Base-by-base conservation (phyloP, 1,140 invertebrate species). In the Lepidurus couesii region DNA sequence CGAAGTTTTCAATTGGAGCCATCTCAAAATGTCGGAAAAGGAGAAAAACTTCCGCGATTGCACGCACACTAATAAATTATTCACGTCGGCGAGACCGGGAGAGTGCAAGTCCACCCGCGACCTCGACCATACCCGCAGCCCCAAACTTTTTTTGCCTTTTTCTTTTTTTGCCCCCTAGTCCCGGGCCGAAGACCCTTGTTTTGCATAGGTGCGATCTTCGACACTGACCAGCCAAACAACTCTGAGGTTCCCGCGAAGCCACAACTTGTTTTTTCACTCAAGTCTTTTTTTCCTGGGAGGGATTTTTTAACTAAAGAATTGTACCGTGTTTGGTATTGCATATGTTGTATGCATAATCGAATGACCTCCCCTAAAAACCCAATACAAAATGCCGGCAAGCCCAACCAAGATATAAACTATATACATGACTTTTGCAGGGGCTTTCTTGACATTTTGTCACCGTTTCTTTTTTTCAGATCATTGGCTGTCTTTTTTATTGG, bases 121-220 rank as follows among this genome's bases (percentile, higher is more conserved):
- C 53, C 53, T 65, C 21, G 21, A 65, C 53, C 53, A 65, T 65
- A 65, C 53, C n/a, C 53, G 21, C 16, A 65, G 16, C 53, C 53
- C 53, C 53, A 16, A 9, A 65, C 16, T 21, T 65, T 21, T 65
- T 65, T 65, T 21, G n/a, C 53, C 16, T 16, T 47, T 16, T 47
- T 16, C 16, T 47, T 47, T 16, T 47, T 47, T 65, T 21, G 16
- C 13, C 53, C 53, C 21, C 1, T 13, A 65, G 21, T 13, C 53
- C 53, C 53, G 21, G 53, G 53, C 53, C 53, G 53, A 65, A 65
- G 53, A 65, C 53, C 53, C 53, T 65, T 65, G 13, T 65, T 65
- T 65, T 65, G 53, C 53, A 65, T 65, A 65, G 53, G 21, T 65
- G 53, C 53, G 53, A 65, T 65, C 53, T 65, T 65, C 53, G 53